A percentile compares a stretch with the other conserved stretches of the same genome.
Conservation (phyloP, 2,113 vertebrate species). For the Porphyrio hochstetteri region DNA sequence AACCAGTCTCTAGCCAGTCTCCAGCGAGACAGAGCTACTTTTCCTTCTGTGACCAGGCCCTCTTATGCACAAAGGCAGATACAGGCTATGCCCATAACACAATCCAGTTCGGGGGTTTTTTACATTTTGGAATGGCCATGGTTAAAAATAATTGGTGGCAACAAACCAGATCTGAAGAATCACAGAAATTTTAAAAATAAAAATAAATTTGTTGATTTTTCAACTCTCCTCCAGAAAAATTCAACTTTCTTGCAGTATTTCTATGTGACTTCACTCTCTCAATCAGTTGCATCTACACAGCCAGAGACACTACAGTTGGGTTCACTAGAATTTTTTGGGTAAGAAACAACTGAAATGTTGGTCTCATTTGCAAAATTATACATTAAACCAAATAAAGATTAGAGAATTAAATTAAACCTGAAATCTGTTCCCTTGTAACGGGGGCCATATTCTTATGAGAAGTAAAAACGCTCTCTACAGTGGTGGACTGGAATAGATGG, state of each 20-base stretch:
- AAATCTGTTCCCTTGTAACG: background rate
- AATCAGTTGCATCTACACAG: background rate
- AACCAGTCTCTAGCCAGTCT: background rate
- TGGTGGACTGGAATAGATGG: background rate
- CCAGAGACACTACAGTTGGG: background rate
- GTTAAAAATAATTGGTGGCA: constrained; percentile 11
- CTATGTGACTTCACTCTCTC: background rate
- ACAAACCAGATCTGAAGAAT: constrained; percentile 5
- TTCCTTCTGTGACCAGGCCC: background rate
- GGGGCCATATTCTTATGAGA: background rate
- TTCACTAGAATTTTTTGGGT: background rate
- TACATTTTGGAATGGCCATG: background rate
- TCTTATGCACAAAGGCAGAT: background rate
- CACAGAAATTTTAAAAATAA: background rate
- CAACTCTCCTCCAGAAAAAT: background rate
- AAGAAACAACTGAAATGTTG: background rate
- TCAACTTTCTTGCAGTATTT: background rate
- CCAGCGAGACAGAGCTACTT: background rate
- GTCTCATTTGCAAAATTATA: background rate
- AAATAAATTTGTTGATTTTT: background rate
- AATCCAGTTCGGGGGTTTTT: background rate
- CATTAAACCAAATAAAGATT: background rate
- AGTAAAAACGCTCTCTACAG: background rate
- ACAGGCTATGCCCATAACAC: background rate
- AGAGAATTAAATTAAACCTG: background rate